phyloP scores from a whole-genome alignment of 2,888 invertebrate species.

The Eledone cirrhosa region DNA sequence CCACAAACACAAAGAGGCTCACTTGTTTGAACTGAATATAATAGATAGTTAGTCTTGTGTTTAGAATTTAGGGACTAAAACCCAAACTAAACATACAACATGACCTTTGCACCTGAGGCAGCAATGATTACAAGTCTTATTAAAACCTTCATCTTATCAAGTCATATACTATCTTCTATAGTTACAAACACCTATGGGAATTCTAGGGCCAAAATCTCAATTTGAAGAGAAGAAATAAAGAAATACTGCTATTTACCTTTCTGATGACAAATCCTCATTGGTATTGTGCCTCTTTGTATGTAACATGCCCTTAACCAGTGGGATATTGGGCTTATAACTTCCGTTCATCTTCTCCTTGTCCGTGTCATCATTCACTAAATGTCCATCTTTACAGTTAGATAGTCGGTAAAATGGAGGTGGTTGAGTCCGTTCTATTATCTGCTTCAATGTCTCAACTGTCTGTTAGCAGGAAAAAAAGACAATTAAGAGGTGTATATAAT shows the following conservation, averaged over 20 bases:
- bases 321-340: slow-evolving; percentile 68
- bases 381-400: slow-evolving; percentile 70
- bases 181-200: too few species aligned
- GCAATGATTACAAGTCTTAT: too few species aligned
- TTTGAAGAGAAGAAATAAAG: background rate
- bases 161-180: too few species aligned
- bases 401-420: slow-evolving; percentile 97
- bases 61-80: too few species aligned
- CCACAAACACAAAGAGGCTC: too few species aligned
- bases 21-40: too few species aligned
- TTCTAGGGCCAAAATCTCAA: too few species aligned
- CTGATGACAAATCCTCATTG: slow-evolving; percentile 58
- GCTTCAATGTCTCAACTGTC: slow-evolving; percentile 94
- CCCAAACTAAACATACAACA: too few species aligned
- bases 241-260: slow-evolving; percentile 41
- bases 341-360: slow-evolving; percentile 69
- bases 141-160: too few species aligned
- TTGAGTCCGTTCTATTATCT: slow-evolving; percentile 94
- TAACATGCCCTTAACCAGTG: slow-evolving; percentile 89
- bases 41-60: too few species aligned
- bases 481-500: background rate
- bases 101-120: too few species aligned
- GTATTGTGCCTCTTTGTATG: slow-evolving; percentile 86
- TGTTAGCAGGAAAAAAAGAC: slow-evolving; percentile 35
- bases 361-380: slow-evolving; percentile 56